These are phyloP conservation scores for Hoplodrina ambigua DNA, from an alignment of 2,888 invertebrate species.

Conservation along the genomic window DNA sequence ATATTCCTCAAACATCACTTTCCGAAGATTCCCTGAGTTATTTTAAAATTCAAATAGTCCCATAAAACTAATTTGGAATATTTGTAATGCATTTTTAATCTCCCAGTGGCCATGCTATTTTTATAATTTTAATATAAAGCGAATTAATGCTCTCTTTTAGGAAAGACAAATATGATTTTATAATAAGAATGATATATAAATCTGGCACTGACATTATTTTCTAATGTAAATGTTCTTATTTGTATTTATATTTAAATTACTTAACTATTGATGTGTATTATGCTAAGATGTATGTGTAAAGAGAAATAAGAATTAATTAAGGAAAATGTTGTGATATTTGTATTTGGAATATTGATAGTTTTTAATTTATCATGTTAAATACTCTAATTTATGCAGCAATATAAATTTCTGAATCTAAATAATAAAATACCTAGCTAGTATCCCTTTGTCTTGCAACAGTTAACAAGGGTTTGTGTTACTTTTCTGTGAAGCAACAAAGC, in stretches of 20 bases:
- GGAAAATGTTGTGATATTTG: constrained; percentile 90
- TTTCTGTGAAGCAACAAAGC: constrained; percentile 28
- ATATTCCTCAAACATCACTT: background rate
- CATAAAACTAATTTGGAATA: constrained; percentile 59
- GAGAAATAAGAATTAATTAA: constrained; percentile 83
- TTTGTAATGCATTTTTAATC: constrained; percentile 76
- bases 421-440: background rate
- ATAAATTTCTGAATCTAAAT: constrained; percentile 1
- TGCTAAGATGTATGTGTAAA: constrained; percentile 86
- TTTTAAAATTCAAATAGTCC: constrained; percentile 44
- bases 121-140: constrained; percentile 75
- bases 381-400: constrained; percentile 50
- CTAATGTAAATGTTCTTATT: constrained; percentile 79
- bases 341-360: constrained; percentile 89
- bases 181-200: constrained; percentile 51
- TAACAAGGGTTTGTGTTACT: constrained; percentile 7
- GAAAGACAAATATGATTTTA: constrained; percentile 60
- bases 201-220: constrained; percentile 67
- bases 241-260: constrained; percentile 79
- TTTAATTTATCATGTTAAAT: constrained; percentile 62
- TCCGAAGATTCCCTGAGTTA: background rate
- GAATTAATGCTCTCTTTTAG: constrained; percentile 74
- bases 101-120: constrained; percentile 87
- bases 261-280: constrained; percentile 86
- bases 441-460: constrained; percentile 5